These are phyloP conservation scores for Equus quagga DNA, from an alignment of 2,113 vertebrate species.

Conservation along the genomic window DNA sequence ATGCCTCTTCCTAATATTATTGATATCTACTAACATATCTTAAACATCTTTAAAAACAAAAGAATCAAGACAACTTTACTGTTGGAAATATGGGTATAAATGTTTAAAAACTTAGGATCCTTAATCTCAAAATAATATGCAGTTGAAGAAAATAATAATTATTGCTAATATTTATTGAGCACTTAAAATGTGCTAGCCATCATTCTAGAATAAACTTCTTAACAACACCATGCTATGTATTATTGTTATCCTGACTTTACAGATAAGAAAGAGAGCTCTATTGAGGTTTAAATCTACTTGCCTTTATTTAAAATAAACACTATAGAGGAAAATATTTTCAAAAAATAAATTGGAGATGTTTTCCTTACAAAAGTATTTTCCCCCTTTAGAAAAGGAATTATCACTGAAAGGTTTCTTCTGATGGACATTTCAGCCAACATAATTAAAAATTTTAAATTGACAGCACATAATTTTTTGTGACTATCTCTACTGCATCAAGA, in stretches of 20 bases:
- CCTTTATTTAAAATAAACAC: neutral
- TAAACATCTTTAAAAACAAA: neutral
- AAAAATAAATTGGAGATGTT: neutral
- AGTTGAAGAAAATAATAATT: conserved; percentile 29
- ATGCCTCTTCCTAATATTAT: neutral
- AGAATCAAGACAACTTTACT: neutral
- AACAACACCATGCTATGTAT: neutral
- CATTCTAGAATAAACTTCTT: neutral
- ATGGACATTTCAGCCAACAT: neutral
- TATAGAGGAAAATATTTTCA: neutral
- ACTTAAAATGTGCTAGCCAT: neutral
- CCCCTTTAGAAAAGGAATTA: neutral
- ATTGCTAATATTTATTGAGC: neutral
- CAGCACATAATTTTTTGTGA: conserved; percentile 27
- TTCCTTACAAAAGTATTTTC: neutral
- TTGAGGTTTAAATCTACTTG: neutral
- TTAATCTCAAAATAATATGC: conserved; percentile 2
- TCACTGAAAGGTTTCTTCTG: neutral
- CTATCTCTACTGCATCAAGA: neutral
- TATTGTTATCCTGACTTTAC: neutral
- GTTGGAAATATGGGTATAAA: neutral
- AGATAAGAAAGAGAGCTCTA: neutral
- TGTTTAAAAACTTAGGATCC: neutral
- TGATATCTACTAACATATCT: neutral
- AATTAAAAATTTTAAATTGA: neutral